Conservation (phyloP, 1,140 invertebrate genomes). For the Brachionus angularis region DNA sequence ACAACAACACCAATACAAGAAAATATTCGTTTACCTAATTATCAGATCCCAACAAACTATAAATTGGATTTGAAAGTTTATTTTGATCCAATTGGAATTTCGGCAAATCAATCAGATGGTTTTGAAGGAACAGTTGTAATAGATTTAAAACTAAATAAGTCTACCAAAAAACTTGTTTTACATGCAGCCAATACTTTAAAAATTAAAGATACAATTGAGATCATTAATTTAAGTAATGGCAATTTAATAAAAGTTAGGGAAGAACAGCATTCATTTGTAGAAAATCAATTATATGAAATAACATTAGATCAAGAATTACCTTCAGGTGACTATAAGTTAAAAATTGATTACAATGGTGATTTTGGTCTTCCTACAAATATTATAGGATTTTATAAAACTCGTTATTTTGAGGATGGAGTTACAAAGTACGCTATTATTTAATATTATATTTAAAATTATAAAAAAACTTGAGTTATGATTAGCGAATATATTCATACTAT, state of each 20-base stretch:
- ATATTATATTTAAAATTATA: background rate
- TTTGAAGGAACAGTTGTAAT: slow-evolving; percentile 13
- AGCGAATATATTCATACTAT: no score
- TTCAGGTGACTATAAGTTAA: slow-evolving; percentile 9
- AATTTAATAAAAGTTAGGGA: background rate
- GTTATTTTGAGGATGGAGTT: slow-evolving; percentile 25
- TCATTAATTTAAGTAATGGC: background rate
- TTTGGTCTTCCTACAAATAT: slow-evolving; percentile 35
- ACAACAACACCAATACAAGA: background rate
- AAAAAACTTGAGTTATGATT: no score
- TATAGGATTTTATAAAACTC: slow-evolving; percentile 26
- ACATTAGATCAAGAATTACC: background rate
- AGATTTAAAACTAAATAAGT: slow-evolving; percentile 10
- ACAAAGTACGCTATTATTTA: background rate
- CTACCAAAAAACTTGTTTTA: background rate
- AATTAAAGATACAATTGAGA: background rate
- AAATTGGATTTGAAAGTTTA: slow-evolving; percentile 22
- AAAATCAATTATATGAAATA: slow-evolving; percentile 40
- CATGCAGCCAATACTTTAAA: slow-evolving; percentile 20
- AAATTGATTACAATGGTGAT: slow-evolving; percentile 15
- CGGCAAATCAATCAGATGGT: slow-evolving; percentile 2
- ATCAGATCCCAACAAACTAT: slow-evolving; percentile 18
- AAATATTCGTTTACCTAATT: slow-evolving; percentile 28
- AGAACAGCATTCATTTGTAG: background rate
- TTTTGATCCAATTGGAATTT: slow-evolving; percentile 31